Evolutionary conservation across 1,140 invertebrate genomes (phyloP), one percentile per base, ranked within the genome.

Genomic region (Brachionus rotundiformis): DNA sequence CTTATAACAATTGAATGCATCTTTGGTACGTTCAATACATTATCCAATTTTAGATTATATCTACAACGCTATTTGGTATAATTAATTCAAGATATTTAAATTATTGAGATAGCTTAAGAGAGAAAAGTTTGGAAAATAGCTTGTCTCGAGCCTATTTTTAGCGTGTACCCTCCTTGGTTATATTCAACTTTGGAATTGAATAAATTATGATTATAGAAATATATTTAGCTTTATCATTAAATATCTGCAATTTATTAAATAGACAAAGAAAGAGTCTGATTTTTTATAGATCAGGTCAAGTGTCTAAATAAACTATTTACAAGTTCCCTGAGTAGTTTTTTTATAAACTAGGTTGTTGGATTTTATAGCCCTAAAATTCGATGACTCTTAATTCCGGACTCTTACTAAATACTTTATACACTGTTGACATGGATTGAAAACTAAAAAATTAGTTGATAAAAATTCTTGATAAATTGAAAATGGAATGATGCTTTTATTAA

Each of bases 1-100:
- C 41, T 44, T 19, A 73, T 5, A 4, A 44, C 68, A 27, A 73
- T 41, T 1, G 68, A 47, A 27, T 73, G 68, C 68, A 73, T 73
- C 44, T 19, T 68, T 33, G 7, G 33, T 36, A 23, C n/a, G 29
- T 19, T 36, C 33, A 19, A n/a, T 36, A 36, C 29, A 36, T 68
- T 68, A n/a, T 36, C 0, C 16, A 33, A 33, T 68, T 68, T 68
- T 36, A 11, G 16, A 19, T 68, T 68, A 16, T 13, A 36, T 68
- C 16, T 33, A 68, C 7, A 68, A 68, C 63, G 63, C 63, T 68
- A 68, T 68, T 68, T 16, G 8, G 29, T 68, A 16, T 23, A 7
- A 41, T 33, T 68, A 68, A 36, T 68, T 36, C 16, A 36, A 33
- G 63, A 63, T 63, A 13, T 63, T 63, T 1, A 63, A 29, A 19